Percentiles rank a stretch among this genome's conserved stretches.
Evolutionary conservation across 1,140 invertebrate species (phyloP).

Genomic region (Hycleus phaleratus): DNA sequence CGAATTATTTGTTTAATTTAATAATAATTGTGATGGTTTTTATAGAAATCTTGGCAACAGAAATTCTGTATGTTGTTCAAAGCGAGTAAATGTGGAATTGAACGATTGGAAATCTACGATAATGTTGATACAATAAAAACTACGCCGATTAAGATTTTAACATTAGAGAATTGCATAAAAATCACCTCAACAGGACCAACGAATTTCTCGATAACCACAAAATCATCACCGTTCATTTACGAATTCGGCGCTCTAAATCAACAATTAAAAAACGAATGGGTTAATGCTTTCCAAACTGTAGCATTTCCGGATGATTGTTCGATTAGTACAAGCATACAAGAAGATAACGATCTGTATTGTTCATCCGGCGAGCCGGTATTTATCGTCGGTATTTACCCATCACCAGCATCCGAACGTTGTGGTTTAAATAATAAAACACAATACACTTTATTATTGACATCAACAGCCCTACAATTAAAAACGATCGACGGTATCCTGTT

Average conservation of each 20-base stretch:
- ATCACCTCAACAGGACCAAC: conserved; percentile 59
- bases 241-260: conserved; percentile 65
- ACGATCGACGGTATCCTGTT: conserved; percentile 54
- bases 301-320: conserved; percentile 66
- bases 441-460: conserved; percentile 65
- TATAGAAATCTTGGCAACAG: conserved; percentile 70
- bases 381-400: conserved; percentile 65
- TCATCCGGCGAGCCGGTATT: conserved; percentile 73
- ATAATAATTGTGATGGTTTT: conserved; percentile 23
- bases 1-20: conserved; percentile 4
- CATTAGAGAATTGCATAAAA: conserved; percentile 78
- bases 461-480: conserved; percentile 64
- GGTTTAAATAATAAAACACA: conserved; percentile 55
- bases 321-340: conserved; percentile 58
- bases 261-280: conserved; percentile 66
- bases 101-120: conserved; percentile 76
- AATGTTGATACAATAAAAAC: conserved; percentile 61
- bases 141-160: conserved; percentile 63
- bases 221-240: conserved; percentile 61
- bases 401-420: conserved; percentile 69
- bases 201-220: conserved; percentile 61
- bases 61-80: conserved; percentile 70
- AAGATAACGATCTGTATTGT: conserved; percentile 81
- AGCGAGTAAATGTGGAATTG: conserved; percentile 74
- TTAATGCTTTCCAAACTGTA: conserved; percentile 68